Base-by-base conservation (phyloP, 2,888 invertebrate species). In the Cenopis cana region DNA sequence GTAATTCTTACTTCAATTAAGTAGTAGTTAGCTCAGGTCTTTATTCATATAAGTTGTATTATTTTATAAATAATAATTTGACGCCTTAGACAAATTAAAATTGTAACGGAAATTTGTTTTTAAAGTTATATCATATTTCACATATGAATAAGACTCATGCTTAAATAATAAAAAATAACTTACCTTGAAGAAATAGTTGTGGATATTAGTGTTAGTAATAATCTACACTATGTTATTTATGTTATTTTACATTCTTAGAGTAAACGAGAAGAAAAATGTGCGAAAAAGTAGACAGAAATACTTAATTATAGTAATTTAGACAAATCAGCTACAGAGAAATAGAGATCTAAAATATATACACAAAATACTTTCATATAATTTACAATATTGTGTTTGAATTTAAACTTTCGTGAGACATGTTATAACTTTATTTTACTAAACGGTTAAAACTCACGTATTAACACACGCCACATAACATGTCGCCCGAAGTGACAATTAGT, bases 231-330 rank as follows among this genome's bases (percentile, higher is more conserved):
- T 17, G 54, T 57, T 60, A 46, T 8, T 24, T 29, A 60, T 49
- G 29, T 60, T 60, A 60, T 17, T 29, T n/a, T 60, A 60, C 24
- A 60, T 41, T 38, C 59, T 24, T 46, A 60, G n/a, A 60, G n/a
- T 60, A 73, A 29, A 69, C 65, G 74, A 73, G 77, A 86, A 89
- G 91, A 91, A 90, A 85, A 91, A 93, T 93, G 93, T 93, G 92
- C 93, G 93, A 93, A 92, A 93, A 89, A 90, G 89, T 83, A 75
- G 29, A 78, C 77, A 76, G 75, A 69, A 72, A 67, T 54, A 72
- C 72, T 66, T 54, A 71, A 66, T 18, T 66, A 67, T 70, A 62
- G 73, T 29, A 73, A 71, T 75, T 14, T 41, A 41, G 41, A 41
- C 12, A 59, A 10, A 41, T 24, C 1, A 46, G 11, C 18, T 24